phyloP scores from a whole-genome alignment of 1,140 invertebrate genomes.

The Zaprionus nigranus region DNA sequence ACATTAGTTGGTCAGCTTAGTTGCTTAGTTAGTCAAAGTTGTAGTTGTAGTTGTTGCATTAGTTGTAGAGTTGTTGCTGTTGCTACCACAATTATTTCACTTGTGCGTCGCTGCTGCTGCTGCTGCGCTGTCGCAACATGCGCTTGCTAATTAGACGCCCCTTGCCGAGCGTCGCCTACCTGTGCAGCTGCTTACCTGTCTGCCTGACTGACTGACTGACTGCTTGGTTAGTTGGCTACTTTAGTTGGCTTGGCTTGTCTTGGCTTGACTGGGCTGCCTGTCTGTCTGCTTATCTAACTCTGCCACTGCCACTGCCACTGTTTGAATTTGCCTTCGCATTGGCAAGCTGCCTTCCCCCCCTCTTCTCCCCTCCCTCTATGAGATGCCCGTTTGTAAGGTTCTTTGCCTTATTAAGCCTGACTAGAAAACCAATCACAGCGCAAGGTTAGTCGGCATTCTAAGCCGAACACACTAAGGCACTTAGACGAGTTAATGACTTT shows the following conservation, averaged over 20 bases:
- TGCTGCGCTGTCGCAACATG: slow-evolving; percentile 57
- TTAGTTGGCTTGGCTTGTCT: neutral
- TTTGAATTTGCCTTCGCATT: slow-evolving; percentile 25
- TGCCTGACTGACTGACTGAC: slow-evolving; percentile 5
- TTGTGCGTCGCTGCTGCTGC: slow-evolving; percentile 36
- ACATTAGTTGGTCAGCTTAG: slow-evolving; percentile 56
- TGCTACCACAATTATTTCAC: slow-evolving; percentile 48
- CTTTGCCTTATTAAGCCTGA: slow-evolving; percentile 75
- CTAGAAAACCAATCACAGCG: slow-evolving; percentile 63
- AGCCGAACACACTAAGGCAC: slow-evolving; percentile 41
- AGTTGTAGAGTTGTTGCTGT: slow-evolving; percentile 31
- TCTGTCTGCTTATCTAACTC: slow-evolving; percentile 68
- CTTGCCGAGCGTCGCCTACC: slow-evolving; percentile 4
- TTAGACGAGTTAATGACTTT: slow-evolving; percentile 69
- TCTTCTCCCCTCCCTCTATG: slow-evolving; percentile 17
- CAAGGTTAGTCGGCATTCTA: slow-evolving; percentile 77
- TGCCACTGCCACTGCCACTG: slow-evolving; percentile 41
- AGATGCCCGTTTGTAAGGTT: slow-evolving; percentile 68
- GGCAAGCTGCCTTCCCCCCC: slow-evolving; percentile 2
- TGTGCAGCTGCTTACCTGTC: slow-evolving; percentile 33
- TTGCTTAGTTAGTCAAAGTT: slow-evolving; percentile 19
- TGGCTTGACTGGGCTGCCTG: neutral
- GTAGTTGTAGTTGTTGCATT: slow-evolving; percentile 20
- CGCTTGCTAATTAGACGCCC: slow-evolving; percentile 70
- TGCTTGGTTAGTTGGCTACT: neutral